Conservation (phyloP, 2,888 invertebrate genomes). For the Oligia strigilis region DNA sequence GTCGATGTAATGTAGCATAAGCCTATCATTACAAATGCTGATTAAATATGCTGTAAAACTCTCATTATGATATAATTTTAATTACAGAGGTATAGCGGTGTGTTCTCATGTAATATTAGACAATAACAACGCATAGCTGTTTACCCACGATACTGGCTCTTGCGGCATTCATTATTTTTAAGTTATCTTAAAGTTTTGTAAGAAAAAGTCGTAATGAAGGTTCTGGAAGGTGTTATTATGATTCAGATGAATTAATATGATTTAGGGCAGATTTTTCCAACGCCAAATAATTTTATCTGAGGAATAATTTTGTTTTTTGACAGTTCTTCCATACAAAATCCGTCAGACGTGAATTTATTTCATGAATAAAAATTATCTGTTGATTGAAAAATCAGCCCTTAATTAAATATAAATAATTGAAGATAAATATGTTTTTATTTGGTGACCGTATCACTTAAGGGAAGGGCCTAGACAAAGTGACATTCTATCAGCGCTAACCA, state of each 20-base stretch:
- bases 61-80: conserved; percentile 55
- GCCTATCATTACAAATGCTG: conserved; percentile 33
- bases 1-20: conserved; percentile 50
- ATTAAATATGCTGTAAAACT: conserved; percentile 37
- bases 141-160: conserved; percentile 11
- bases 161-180: not conserved
- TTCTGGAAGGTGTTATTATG: not conserved
- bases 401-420: no score
- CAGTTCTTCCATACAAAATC: no score
- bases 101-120: conserved; percentile 22
- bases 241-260: not conserved
- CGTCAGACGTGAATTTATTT: no score
- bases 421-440: not conserved
- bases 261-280: no score
- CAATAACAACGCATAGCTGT: conserved; percentile 14
- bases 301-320: no score
- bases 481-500: no score
- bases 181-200: no score
- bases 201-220: not conserved
- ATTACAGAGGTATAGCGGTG: conserved; percentile 24
- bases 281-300: no score
- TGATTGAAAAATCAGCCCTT: no score
- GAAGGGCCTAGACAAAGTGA: no score
- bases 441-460: no score
- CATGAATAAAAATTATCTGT: no score